These are phyloP conservation scores for Microhierax caerulescens DNA, from an alignment of 2,797 vertebrate genomes.

Conservation along the genomic window DNA sequence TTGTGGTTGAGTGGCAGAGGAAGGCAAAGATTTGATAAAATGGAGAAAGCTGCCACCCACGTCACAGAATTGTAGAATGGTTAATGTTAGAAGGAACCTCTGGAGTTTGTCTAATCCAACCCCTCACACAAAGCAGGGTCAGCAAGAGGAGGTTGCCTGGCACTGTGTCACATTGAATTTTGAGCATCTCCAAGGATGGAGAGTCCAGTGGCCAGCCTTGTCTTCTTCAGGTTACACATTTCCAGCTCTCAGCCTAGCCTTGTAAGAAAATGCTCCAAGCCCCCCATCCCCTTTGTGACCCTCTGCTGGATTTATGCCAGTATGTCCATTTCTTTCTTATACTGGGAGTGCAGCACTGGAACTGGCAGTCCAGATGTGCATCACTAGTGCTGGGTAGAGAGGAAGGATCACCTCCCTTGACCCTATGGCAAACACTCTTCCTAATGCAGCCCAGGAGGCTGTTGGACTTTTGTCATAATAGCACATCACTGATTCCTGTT, in stretches of 20 bases:
- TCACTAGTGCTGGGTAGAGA: background rate
- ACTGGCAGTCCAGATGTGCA: background rate
- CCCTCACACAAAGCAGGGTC: background rate
- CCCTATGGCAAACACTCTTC: background rate
- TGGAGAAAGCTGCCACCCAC: background rate
- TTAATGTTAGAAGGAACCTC: background rate
- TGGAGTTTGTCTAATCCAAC: background rate
- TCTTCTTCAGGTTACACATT: background rate
- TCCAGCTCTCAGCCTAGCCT: background rate
- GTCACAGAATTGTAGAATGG: background rate
- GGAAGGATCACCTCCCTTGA: background rate
- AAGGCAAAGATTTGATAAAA: background rate
- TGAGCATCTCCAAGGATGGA: background rate
- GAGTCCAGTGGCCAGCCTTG: accelerated
- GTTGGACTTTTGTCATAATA: background rate
- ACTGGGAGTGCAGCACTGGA: background rate
- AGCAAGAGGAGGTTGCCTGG: background rate
- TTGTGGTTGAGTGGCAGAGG: background rate
- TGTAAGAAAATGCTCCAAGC: background rate
- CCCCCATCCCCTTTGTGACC: background rate
- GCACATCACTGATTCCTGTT: background rate
- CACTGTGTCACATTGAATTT: background rate
- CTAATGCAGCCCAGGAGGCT: background rate
- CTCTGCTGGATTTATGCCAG: background rate
- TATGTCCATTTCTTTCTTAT: background rate